Evolutionary conservation across 2,888 invertebrate species (phyloP), one percentile per base, ranked within the genome.

Genomic region (Camptogramma bilineatum): DNA sequence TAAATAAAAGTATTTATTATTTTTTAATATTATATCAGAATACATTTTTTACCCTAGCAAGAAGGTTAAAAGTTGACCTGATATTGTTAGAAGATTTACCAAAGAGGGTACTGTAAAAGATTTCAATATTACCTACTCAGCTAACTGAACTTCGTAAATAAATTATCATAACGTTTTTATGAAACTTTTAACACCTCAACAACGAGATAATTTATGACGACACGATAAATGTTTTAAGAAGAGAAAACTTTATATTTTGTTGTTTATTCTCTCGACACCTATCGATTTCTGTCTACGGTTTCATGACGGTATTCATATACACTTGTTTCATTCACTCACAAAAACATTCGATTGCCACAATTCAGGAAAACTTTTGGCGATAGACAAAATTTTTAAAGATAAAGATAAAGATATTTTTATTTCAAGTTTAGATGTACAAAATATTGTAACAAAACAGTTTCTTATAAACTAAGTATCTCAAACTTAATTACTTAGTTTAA

Each of bases 261-360:
- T 61, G 46, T 52, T 48, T 42, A 46, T 56, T 60, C 48, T 64
- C 50, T 52, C 17, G 56, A 66, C 60, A 66, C 53, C 60, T 58
- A 68, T 68, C 62, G 60, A 69, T 68, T 64, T 58, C 34, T 34
- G 34, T 68, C 62, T 62, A 63, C 28, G 46, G 13, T 47, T 47
- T 52, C 19, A 28, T 53, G 67, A 58, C 59, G 59, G 52, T 42
- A 18, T 50, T 52, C 52, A 73, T 75, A 75, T 74, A 78, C 78
- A 73, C n/a, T 76, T 76, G 68, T 77, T 74, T 75, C 75, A 79
- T 81, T 13, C 28, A 28, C 28, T 7, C 5, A 4, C 4, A 8
- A 28, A 21, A 28, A 28, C 7, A 7, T 28, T 21, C 21, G 21
- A 4, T 7, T 7, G 28, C 5, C 28, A 5, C 28, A 28, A 7